Evolutionary conservation across 2,888 invertebrate species (phyloP).

Genomic region (Proisotoma minuta): DNA sequence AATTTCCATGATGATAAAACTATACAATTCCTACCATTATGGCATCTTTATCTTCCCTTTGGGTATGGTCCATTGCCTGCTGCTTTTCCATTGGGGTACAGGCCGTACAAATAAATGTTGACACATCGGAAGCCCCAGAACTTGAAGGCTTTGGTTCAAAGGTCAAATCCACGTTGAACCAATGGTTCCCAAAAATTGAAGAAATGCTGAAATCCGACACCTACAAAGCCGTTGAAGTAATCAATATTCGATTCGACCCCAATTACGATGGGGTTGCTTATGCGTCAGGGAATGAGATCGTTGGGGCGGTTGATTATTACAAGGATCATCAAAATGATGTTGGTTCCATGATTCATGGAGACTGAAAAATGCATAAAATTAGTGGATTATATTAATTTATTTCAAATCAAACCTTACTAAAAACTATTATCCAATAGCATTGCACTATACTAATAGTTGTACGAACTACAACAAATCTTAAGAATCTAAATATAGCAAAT

Average conservation of each 20-base stretch:
- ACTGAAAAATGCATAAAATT: too few species aligned
- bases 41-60: too few species aligned
- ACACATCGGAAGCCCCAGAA: slow-evolving; percentile 30
- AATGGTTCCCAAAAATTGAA: slow-evolving; percentile 31
- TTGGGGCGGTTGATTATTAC: slow-evolving; percentile 34
- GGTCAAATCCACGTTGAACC: slow-evolving; percentile 27
- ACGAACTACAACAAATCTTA: too few species aligned
- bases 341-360: slow-evolving; percentile 41
- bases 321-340: slow-evolving; percentile 26
- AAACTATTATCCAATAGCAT: too few species aligned
- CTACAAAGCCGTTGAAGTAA: slow-evolving; percentile 15
- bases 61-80: too few species aligned
- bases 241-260: slow-evolving; percentile 41
- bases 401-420: too few species aligned
- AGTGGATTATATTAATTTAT: too few species aligned
- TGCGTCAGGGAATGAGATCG: slow-evolving; percentile 26
- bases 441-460: too few species aligned
- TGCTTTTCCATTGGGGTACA: too few species aligned
- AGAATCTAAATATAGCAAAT: too few species aligned
- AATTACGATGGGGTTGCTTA: slow-evolving; percentile 44
- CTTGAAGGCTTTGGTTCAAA: slow-evolving; percentile 28
- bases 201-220: slow-evolving; percentile 30
- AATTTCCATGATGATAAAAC: too few species aligned
- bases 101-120: slow-evolving; percentile 13
- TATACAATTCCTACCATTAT: too few species aligned